Base-by-base conservation (phyloP, 2,113 vertebrate species). In the Peromyscus leucopus region DNA sequence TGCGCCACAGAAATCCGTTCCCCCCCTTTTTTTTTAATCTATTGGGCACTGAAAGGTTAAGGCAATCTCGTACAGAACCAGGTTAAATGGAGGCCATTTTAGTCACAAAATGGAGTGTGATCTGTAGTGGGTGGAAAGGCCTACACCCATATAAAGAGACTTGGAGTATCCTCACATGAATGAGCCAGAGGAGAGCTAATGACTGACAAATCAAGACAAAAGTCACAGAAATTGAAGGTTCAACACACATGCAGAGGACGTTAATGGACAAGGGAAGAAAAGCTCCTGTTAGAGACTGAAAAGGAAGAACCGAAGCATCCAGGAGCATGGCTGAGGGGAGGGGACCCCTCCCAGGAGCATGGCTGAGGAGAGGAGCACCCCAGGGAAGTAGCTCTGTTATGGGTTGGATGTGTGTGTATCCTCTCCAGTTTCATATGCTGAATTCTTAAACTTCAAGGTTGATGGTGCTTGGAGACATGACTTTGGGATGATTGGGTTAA, bases 1-100 rank as follows among this genome's bases (percentile, higher is more conserved):
- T 36, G 31, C 22, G 4, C 19, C 4, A 0, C 0, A 9, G 4
- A 17, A 59, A 91, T 12, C 15, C 4, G 46, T 6, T 6, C 46
- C 51, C 10, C 51, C 26, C 16, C 80, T 87, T n/a, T 5, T 17
- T 7, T 19, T 76, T 85, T 57, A 65, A 24, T 55, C 16, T 55
- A 19, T 0, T 21, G 36, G 51, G 36, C 24, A 80, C 22, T 3
- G 9, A 21, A 39, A 72, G 9, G 78, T 67, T 82, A 28, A 67
- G 67, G 33, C 57, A 74, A 94, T 26, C 4, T 0, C 21, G 0
- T 21, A 9, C 17, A 88, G 63, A 22, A 7, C n/a, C 0, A 46
- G 65, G 74, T 63, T 63, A 72, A 48, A 55, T 11, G 15, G 21
- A 46, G 19, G 63, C 33, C 28, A 3, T 28, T 90, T 48, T 57